A percentile compares a stretch with the other conserved stretches of the same genome.
These are phyloP conservation scores for Phocoena sinus DNA, from an alignment of 2,113 vertebrate species.

Conservation along the genomic window DNA sequence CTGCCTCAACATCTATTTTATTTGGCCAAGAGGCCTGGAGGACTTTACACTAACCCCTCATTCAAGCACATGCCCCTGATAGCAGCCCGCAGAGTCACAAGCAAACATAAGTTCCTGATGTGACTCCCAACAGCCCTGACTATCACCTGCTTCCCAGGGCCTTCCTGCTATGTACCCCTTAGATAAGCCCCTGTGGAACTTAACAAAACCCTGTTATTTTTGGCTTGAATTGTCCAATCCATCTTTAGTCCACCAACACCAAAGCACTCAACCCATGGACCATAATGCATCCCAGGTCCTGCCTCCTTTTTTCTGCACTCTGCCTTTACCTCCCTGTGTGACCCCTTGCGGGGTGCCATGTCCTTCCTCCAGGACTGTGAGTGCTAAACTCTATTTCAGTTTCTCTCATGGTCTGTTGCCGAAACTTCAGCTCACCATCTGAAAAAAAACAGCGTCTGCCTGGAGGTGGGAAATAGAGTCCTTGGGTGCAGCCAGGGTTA, in stretches of 20 bases:
- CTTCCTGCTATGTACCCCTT: background rate
- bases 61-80: background rate
- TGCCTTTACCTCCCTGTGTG: background rate
- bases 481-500: background rate
- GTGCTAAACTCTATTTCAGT: background rate
- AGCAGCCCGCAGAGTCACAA: too few relatives aligned
- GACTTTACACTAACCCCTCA: background rate
- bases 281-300: background rate
- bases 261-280: background rate
- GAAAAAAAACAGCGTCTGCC: background rate
- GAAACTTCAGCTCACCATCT: background rate
- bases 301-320: background rate
- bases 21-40: background rate
- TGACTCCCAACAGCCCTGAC: background rate
- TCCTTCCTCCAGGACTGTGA: background rate
- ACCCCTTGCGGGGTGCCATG: background rate
- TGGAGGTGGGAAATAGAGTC: background rate
- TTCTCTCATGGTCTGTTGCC: background rate
- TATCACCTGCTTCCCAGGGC: background rate
- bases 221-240: background rate
- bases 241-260: background rate
- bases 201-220: background rate
- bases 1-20: background rate
- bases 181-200: background rate
- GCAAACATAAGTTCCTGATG: too few relatives aligned